Conservation (phyloP, 2,113 vertebrate genomes). For the Heterotilapia buettikoferi region DNA sequence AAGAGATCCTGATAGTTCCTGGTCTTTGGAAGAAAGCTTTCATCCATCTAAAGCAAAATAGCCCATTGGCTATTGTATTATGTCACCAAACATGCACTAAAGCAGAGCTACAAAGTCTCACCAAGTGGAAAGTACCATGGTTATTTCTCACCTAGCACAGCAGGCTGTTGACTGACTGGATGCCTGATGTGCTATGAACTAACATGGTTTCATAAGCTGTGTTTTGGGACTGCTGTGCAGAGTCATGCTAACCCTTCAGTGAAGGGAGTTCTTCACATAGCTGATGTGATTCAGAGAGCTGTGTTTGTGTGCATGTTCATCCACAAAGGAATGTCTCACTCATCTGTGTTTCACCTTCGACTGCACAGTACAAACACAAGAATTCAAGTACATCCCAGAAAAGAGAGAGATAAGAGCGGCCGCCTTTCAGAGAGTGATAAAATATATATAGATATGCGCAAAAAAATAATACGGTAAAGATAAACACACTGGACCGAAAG, state of each 20-base stretch:
- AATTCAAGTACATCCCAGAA: not conserved
- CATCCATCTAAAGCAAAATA: not conserved
- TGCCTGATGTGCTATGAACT: not conserved
- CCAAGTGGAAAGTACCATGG: not conserved
- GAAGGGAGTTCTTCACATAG: slow-evolving; percentile 25
- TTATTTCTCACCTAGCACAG: not conserved
- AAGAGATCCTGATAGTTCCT: not conserved
- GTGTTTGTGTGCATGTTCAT: not conserved
- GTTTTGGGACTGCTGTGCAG: not conserved
- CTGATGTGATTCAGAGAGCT: slow-evolving; percentile 5
- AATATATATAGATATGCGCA: not conserved
- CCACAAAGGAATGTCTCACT: slow-evolving; percentile 14
- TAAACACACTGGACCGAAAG: not conserved
- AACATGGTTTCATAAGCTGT: slow-evolving; percentile 1
- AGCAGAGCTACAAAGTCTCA: not conserved
- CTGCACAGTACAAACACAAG: not conserved
- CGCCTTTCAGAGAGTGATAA: not conserved
- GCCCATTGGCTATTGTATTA: not conserved
- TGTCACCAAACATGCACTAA: not conserved
- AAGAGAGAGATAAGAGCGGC: not conserved
- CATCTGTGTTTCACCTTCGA: not conserved
- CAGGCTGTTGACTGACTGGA: not conserved
- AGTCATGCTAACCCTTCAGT: not conserved
- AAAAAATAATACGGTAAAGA: not conserved
- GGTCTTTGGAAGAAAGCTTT: not conserved